phyloP scores from a whole-genome alignment of 1,140 invertebrate genomes.

The Andricus grossulariae region DNA sequence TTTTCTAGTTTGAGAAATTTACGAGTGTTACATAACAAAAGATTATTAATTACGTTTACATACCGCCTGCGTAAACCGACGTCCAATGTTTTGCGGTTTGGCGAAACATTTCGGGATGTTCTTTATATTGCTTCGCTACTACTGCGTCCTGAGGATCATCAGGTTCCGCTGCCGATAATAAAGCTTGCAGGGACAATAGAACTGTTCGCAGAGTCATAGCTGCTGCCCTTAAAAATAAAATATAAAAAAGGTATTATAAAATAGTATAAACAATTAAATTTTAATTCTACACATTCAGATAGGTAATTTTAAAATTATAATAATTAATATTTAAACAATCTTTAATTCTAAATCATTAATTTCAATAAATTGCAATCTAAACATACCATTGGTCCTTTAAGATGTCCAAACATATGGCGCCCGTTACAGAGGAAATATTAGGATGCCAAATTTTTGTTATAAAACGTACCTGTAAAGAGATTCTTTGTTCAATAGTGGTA shows the following conservation, averaged over 20 bases:
- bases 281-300: not conserved
- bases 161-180: conserved; percentile 94
- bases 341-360: not conserved
- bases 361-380: conserved; percentile 23
- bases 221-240: conserved; percentile 86
- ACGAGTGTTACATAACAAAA: conserved; percentile 11
- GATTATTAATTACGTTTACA: conserved; percentile 40
- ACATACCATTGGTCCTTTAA: conserved; percentile 97
- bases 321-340: conserved; percentile 23
- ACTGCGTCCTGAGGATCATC: conserved; percentile 98
- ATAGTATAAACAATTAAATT: conserved; percentile 10
- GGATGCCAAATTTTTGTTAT: conserved; percentile 99
- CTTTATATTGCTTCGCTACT: conserved; percentile 97
- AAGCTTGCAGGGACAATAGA: conserved; percentile 92
- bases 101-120: conserved; percentile 89
- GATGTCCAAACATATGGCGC: conserved; percentile 99
- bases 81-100: conserved; percentile 97
- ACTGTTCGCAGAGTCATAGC: conserved; percentile 98
- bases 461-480: conserved; percentile 85
- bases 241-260: conserved; percentile 25
- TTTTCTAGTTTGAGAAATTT: conserved; percentile 1
- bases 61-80: conserved; percentile 92
- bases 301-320: not conserved
- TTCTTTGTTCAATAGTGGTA: conserved; percentile 32
- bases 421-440: conserved; percentile 99